Evolutionary conservation across 1,140 invertebrate genomes (phyloP), one percentile per base, ranked within the genome.

Genomic region (Drosophila cardini): DNA sequence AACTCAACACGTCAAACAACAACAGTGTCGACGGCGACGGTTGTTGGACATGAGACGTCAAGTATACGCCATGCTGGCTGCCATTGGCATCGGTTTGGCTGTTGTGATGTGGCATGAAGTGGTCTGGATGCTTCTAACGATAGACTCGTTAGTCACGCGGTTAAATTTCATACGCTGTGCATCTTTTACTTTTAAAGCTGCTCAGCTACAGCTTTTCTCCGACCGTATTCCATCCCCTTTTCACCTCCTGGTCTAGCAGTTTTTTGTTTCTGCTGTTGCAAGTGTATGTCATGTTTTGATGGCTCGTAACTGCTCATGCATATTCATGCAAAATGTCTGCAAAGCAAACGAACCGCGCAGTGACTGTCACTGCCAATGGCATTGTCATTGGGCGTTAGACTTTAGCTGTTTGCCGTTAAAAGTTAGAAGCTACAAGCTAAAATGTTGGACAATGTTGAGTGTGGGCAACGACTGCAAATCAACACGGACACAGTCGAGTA

Each of bases 1-100:
- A 86, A 86, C 82, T 86, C 82, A 79, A 86, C 82, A 82, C 82
- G 82, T 87, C 82, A 86, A 87, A 82, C 83, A 86, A 87, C 82
- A 86, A 67, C 75, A 61, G 34, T 46, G 67, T 63, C 56, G 30
- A 38, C 45, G 53, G 38, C 48, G 46, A 34, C 36, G 73, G 76
- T 70, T 80, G 56, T 61, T 78, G 50, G 60, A 55, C 60, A 53
- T 1, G 46, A 62, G 75, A 78, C 78, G 65, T 86, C 82, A 86
- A 86, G 78, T 86, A 84, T 84, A 78, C 82, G 82, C 67, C 75
- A 82, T 74, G 82, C 36, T 58, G 62, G 71, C 71, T 60, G 62
- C 53, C 69, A 57, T 52, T 52, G 62, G n/a, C 70, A 57, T 72
- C 52, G 52, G 50, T 72, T 65, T 64, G 64, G 69, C 38, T 13